Base-by-base conservation (phyloP, 30 jellyfish, hydroid and myxozoan genomes). In the Aurelia sp. region DNA sequence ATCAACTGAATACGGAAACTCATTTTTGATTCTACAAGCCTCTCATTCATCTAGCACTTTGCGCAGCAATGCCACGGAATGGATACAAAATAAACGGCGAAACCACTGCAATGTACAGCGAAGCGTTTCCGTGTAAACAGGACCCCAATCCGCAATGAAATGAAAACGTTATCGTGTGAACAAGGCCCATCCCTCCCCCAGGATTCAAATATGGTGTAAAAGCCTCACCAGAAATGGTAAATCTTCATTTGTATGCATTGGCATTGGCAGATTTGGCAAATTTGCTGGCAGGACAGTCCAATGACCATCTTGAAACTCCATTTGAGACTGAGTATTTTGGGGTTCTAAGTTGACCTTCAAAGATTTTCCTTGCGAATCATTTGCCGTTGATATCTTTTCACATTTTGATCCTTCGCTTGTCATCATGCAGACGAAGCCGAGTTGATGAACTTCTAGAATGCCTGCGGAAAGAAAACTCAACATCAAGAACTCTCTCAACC, bases 321-420 rank as follows among this genome's bases (percentile, higher is more conserved):
- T 57, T 30, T 79, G 89, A 9, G 35, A 21, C 15, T 41, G 78
- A 10, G 68, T 41, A 13, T 59, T 77, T 11, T 44, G 11, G 38
- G 61, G 76, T 60, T 77, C 72, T 59, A 38, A 13, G 66, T 52
- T 21, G 30, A 79, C 80, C 60, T 79, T 79, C 59, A 62, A 24
- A 9, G 89, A 19, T 21, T 48, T 50, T 41, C 80, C 51, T 63
- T 35, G 72, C 52, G 52, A 13, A 52, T 79, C 59, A 21, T 55
- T 62, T 2, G 73, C 27, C 4, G 19, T 64, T 5, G 89, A 50
- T 19, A 80, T 27, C 47, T 63, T 76, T 52, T 91, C 96, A 44
- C 82, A 88, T 52, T 81, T 78, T 11, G 98, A 82, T 22, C 98
- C 98, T 67, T 93, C 97, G 88, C 98, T 93, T 38, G 96, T 89